phyloP scores from a whole-genome alignment of 1,140 invertebrate genomes.

The Plodia interpunctella region DNA sequence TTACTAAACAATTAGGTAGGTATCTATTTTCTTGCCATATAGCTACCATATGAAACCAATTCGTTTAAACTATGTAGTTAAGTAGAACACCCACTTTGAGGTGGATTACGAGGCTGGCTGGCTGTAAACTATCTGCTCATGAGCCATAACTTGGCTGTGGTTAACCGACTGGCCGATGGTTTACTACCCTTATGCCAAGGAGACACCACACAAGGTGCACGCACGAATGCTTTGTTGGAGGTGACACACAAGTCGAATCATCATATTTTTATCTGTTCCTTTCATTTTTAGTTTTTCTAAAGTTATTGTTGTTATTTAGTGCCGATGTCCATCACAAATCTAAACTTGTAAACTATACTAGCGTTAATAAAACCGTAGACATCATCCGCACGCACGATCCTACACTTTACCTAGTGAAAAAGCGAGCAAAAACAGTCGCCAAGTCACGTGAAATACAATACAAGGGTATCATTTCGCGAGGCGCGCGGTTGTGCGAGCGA shows the following conservation, averaged over 20 bases:
- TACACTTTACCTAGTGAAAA: slow-evolving; percentile 28
- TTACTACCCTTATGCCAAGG: background rate
- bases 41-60: slow-evolving; percentile 12
- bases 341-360: slow-evolving; percentile 2
- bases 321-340: background rate
- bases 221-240: background rate
- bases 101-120: background rate
- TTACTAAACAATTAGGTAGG: no score
- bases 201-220: slow-evolving; percentile 1
- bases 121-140: background rate
- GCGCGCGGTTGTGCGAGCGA: slow-evolving; percentile 26
- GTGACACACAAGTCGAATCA: background rate
- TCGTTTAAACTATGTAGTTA: slow-evolving; percentile 10
- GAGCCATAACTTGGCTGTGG: background rate
- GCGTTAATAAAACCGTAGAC: background rate
- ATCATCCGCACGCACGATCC: slow-evolving; percentile 2
- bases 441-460: slow-evolving; percentile 29
- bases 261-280: no score
- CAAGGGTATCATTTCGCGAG: slow-evolving; percentile 16
- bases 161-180: background rate
- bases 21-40: background rate
- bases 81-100: slow-evolving; percentile 5
- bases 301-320: background rate
- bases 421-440: slow-evolving; percentile 25
- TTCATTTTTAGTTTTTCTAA: background rate